A percentile compares a stretch with the other conserved stretches of the same genome.
These are phyloP conservation scores for Lymantria dispar DNA, from an alignment of 2,888 invertebrate genomes.

Conservation along the genomic window DNA sequence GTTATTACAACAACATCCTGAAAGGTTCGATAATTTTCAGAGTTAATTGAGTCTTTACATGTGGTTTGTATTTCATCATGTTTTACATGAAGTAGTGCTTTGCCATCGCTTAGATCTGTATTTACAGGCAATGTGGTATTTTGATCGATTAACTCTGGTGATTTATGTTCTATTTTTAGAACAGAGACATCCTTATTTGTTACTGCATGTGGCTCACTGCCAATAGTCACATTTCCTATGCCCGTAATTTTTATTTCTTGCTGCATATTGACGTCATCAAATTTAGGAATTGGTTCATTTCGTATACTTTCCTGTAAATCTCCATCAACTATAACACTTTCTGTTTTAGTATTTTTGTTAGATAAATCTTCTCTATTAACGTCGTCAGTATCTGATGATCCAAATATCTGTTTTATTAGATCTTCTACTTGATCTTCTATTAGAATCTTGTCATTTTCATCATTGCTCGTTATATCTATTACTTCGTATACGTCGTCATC, in stretches of 20 bases:
- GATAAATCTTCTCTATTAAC: background rate
- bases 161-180: background rate
- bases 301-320: background rate
- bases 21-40: background rate
- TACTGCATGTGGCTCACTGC: background rate
- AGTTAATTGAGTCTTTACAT: background rate
- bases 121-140: too few relatives aligned
- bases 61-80: background rate
- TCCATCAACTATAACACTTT: background rate
- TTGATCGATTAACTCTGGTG: background rate
- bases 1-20: background rate
- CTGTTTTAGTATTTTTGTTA: background rate
- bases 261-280: background rate
- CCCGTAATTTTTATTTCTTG: too few relatives aligned
- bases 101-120: background rate
- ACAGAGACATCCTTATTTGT: background rate
- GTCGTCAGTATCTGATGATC: background rate
- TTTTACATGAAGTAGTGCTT: background rate
- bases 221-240: too few relatives aligned
- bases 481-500: slow-evolving; percentile 11
- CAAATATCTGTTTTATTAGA: background rate
- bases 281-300: background rate
- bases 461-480: slow-evolving; percentile 7
- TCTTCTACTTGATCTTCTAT: slow-evolving; percentile 1
- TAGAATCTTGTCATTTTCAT: background rate